Evolutionary conservation across 1,140 invertebrate genomes (phyloP).

Genomic region (Oedothorax gibbosus): DNA sequence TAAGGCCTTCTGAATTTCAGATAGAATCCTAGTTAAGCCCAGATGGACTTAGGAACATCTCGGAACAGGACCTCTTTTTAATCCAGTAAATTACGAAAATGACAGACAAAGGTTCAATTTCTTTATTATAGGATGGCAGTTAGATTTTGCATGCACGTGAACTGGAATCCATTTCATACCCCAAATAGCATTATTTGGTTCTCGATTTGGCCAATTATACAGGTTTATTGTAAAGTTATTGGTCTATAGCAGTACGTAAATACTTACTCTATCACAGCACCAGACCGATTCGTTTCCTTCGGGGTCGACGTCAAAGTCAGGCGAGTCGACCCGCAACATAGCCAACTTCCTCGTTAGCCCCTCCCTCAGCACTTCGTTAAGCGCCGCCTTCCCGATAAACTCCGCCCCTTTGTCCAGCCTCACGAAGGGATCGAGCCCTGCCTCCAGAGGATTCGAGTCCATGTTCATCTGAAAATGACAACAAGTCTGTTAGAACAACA

Average conservation of each 20-base stretch:
- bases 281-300: slow-evolving; percentile 65
- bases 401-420: slow-evolving; percentile 66
- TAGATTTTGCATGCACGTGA: background rate
- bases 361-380: slow-evolving; percentile 64
- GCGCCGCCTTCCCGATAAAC: slow-evolving; percentile 66
- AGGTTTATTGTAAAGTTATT: too few species aligned
- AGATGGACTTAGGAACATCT: too few species aligned
- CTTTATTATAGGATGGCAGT: background rate
- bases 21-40: too few species aligned
- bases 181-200: too few species aligned
- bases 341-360: slow-evolving; percentile 64
- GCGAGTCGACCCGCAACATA: slow-evolving; percentile 64
- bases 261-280: slow-evolving; percentile 60
- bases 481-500: background rate
- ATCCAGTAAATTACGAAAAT: too few species aligned
- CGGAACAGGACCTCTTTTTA: too few species aligned
- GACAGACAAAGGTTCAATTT: too few species aligned
- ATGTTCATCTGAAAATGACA: slow-evolving; percentile 66
- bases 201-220: too few species aligned
- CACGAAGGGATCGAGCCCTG: slow-evolving; percentile 67
- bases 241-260: too few species aligned
- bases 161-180: too few species aligned
- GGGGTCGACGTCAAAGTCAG: slow-evolving; percentile 65
- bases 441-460: slow-evolving; percentile 68
- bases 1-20: too few species aligned